Percentiles rank a stretch among this genome's conserved stretches.
phyloP scores from a whole-genome alignment of 2,888 invertebrate genomes.

The Drosophila prolongata region DNA sequence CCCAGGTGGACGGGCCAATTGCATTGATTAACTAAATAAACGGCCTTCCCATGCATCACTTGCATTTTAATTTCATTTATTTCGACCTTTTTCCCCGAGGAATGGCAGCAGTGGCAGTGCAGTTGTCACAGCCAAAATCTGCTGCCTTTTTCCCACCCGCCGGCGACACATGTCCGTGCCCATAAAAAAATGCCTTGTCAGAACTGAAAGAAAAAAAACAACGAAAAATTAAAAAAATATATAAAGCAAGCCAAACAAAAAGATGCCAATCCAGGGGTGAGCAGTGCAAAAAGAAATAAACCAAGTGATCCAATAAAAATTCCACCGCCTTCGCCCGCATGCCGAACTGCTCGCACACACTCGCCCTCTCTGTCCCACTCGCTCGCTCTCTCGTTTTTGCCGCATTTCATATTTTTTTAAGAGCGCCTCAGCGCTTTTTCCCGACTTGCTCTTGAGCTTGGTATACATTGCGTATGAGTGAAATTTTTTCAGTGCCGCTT shows the following conservation, averaged over 20 bases:
- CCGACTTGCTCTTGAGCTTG: conserved; percentile 66
- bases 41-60: conserved; percentile 42
- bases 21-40: conserved; percentile 76
- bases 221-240: conserved; percentile 19
- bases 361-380: conserved; percentile 18
- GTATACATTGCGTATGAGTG: conserved; percentile 63
- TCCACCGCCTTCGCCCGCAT: conserved; percentile 67
- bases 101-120: conserved; percentile 55
- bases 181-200: conserved; percentile 41
- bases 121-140: conserved; percentile 57
- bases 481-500: conserved; percentile 56
- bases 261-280: conserved; percentile 69
- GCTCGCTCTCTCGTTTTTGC: conserved; percentile 34
- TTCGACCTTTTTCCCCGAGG: conserved; percentile 59
- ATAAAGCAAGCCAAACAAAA: conserved; percentile 37
- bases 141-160: conserved; percentile 28
- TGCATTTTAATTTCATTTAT: conserved; percentile 66
- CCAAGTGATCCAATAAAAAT: conserved; percentile 78
- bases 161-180: conserved; percentile 41
- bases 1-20: conserved; percentile 58
- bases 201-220: conserved; percentile 8
- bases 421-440: conserved; percentile 59
- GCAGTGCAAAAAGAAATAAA: conserved; percentile 53
- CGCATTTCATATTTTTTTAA: conserved; percentile 52
- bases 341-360: conserved; percentile 52